A percentile compares a stretch with the other conserved stretches of the same genome.
These are phyloP conservation scores for Ditylenchus weischeri DNA, from an alignment of 2,888 invertebrate genomes.

Conservation along the genomic window DNA sequence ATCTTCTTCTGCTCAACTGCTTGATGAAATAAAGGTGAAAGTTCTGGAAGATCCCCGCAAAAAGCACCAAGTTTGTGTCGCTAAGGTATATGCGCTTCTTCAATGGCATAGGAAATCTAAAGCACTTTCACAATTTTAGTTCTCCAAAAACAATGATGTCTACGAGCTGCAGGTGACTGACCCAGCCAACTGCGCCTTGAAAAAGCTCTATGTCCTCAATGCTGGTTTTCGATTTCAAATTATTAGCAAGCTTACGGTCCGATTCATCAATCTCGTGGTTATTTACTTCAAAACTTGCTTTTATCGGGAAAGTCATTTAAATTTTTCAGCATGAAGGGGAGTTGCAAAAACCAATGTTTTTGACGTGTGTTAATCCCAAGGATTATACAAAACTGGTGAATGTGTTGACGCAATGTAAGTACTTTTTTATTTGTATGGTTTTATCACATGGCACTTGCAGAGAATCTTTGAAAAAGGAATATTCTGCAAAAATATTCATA, in stretches of 20 bases:
- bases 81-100: neutral
- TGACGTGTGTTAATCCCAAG: conserved; percentile 7
- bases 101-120: neutral
- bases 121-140: neutral
- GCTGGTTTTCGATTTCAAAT: conserved; percentile 3
- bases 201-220: neutral
- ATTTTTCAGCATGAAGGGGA: neutral
- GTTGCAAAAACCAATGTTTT: conserved; percentile 1
- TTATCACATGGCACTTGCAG: neutral
- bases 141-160: neutral
- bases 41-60: neutral
- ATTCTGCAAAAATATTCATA: too few species aligned
- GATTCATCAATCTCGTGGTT: neutral
- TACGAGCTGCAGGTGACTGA: neutral
- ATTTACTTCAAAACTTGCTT: neutral
- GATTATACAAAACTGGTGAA: neutral
- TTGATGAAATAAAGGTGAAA: neutral
- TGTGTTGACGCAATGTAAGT: conserved; percentile 1
- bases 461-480: too few species aligned
- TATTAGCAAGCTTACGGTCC: conserved; percentile 8
- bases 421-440: neutral
- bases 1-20: neutral
- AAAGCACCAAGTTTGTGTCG: neutral
- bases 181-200: neutral
- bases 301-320: neutral